Evolutionary conservation across 2,797 vertebrate species (phyloP).

Genomic region (Tenualosa thibaudeaui): DNA sequence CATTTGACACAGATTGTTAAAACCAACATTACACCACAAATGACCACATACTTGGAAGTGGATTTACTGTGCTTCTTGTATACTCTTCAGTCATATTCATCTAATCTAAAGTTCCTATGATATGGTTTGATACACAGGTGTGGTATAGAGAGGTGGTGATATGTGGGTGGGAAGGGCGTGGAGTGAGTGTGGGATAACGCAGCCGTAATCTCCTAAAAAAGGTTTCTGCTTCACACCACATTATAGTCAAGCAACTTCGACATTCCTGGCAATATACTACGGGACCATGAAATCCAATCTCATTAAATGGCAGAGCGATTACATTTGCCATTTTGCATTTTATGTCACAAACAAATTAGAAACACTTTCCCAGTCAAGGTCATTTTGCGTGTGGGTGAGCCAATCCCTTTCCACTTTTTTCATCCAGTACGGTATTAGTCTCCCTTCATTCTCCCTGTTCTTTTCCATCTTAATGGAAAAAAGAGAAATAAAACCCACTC

Average conservation of each 20-base stretch:
- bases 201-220: not conserved
- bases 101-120: not conserved
- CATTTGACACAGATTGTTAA: not conserved
- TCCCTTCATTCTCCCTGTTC: not conserved
- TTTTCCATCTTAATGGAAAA: constrained; percentile 22
- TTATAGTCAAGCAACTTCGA: not conserved
- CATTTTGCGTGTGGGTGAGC: not conserved
- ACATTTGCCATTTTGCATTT: constrained; percentile 6
- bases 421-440: not conserved
- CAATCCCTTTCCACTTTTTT: not conserved
- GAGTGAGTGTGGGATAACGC: not conserved
- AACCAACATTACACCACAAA: not conserved
- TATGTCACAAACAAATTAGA: constrained; percentile 22
- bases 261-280: not conserved
- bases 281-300: not conserved
- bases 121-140: not conserved
- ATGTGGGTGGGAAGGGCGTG: not conserved
- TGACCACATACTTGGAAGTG: not conserved
- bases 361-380: constrained; percentile 17
- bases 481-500: not conserved
- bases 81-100: not conserved
- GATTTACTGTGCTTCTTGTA: not conserved
- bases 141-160: not conserved
- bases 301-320: constrained; percentile 4
- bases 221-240: not conserved